These are phyloP conservation scores for Xenentodon cancila DNA, from an alignment of 2,797 vertebrate species.

Conservation along the genomic window DNA sequence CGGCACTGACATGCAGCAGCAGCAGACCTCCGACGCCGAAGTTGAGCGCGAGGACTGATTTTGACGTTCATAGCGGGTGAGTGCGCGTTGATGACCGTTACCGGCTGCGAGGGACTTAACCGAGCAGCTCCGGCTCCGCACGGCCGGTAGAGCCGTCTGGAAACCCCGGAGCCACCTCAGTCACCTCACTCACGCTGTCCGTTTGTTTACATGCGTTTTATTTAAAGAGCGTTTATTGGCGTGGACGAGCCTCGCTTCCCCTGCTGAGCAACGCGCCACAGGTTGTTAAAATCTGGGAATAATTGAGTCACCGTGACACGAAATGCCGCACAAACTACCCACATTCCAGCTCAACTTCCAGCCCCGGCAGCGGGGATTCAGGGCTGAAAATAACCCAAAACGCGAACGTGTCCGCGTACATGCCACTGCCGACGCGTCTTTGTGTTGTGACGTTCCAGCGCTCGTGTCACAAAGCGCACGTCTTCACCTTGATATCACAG, in stretches of 20 bases:
- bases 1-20: conserved; percentile 6
- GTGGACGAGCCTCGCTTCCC: neutral
- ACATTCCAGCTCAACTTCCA: neutral
- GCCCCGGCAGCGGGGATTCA: conserved; percentile 3
- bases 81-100: conserved; percentile 47
- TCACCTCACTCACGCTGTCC: neutral
- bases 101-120: conserved; percentile 26
- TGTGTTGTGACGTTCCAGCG: conserved; percentile 10
- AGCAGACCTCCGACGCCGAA: no score
- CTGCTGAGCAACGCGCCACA: conserved; percentile 45
- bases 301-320: neutral
- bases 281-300: conserved; percentile 43
- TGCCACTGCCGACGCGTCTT: neutral
- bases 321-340: neutral
- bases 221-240: no score
- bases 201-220: neutral
- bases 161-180: conserved; percentile 3
- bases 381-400: conserved; percentile 58
- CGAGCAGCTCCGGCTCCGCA: neutral
- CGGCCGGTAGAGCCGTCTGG: no score
- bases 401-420: conserved; percentile 5
- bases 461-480: no score
- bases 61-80: conserved; percentile 57
- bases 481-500: no score
- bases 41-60: conserved; percentile 19